These are phyloP conservation scores for Lumbricus terrestris DNA, from an alignment of 2,888 invertebrate genomes.

Conservation along the genomic window DNA sequence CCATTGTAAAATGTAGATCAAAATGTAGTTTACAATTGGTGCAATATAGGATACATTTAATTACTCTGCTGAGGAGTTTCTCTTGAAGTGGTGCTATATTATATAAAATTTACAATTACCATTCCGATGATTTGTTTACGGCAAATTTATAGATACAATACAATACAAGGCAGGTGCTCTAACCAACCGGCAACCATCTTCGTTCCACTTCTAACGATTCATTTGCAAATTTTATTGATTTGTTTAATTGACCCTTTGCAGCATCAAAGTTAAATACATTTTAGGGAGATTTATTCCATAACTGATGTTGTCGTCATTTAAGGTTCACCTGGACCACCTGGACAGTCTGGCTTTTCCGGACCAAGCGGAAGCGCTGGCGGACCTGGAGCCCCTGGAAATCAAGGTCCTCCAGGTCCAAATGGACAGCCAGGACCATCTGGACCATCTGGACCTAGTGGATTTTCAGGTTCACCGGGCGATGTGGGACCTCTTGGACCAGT, in stretches of 20 bases:
- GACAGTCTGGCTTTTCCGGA: slow-evolving; percentile 25
- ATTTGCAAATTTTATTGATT: no score
- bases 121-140: no score
- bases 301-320: slow-evolving; percentile 4
- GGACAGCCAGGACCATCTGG: slow-evolving; percentile 35
- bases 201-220: no score
- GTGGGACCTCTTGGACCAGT: slow-evolving; percentile 8
- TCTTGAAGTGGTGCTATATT: no score
- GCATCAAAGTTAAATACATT: not conserved
- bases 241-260: not conserved
- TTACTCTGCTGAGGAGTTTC: no score
- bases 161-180: no score
- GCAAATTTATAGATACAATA: no score
- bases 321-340: slow-evolving; percentile 30
- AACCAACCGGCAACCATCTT: no score
- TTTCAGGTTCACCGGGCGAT: not conserved
- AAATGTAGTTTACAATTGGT: no score
- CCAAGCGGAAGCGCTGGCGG: slow-evolving; percentile 10
- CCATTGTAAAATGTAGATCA: no score
- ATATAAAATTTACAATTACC: no score
- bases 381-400: slow-evolving; percentile 6
- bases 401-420: slow-evolving; percentile 19
- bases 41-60: no score
- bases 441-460: slow-evolving; percentile 24
- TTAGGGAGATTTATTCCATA: not conserved